Evolutionary conservation across 2,113 vertebrate genomes (phyloP), one percentile per base, ranked within the genome.

Genomic region (Sula dactylatra): DNA sequence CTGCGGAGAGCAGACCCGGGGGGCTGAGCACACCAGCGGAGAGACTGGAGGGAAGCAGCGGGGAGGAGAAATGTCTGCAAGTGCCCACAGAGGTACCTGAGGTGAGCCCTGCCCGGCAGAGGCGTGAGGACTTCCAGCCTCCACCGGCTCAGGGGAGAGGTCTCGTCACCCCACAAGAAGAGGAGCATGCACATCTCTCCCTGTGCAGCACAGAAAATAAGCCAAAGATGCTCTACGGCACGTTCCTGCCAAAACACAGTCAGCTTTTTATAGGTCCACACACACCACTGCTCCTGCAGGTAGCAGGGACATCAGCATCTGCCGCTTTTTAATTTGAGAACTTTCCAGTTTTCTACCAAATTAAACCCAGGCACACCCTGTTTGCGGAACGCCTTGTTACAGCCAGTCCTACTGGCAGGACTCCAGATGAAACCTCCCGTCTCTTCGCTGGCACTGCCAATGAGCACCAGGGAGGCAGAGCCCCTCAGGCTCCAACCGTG

Each of bases 101-200:
- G 70, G 40, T n/a, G 42, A 66, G 25, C 40, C 49, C 50, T 36
- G 47, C 22, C 16, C 9, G 16, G 44, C 44, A 49, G 49, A 82
- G 34, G 13, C 11, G 1, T 18, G 22, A 58, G 52, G 59, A 69
- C 34, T 64, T 38, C 31, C 36, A 78, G 36, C 42, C 44, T 85
- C n/a, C 0, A 0, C 34, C 5, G 1, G 25, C 40, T 26, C 1
- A 0, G 9, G 32, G 26, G 13, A 67, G 36, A 78, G 24, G 22
- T 36, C 56, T 77, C 13, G 5, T 13, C 10, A 4, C 34, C 32
- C 45, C 21, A 45, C 0, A 2, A 25, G 26, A 80, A 59, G n/a
- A 71, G 18, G 18, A 3, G 14, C 6, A 2, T 17, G 12, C 36
- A 32, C 29, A n/a, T 19, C 12, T 45, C 36, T 20, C 24, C 32